Evolutionary conservation across 2,888 invertebrate genomes (phyloP), one percentile per base, ranked within the genome.

Genomic region (Cinara cedri): DNA sequence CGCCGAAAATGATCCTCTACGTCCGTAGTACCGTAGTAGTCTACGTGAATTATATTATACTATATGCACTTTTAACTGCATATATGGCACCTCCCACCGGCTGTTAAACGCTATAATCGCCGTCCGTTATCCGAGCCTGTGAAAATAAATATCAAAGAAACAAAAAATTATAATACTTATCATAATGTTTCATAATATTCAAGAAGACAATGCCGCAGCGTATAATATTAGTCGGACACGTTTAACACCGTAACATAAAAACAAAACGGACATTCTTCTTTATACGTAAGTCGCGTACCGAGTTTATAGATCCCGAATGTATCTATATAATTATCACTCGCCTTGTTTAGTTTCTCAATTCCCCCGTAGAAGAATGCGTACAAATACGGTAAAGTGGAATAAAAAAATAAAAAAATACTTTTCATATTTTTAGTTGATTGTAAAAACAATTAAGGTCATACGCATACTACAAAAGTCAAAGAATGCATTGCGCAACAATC

Each of bases 371-470:
- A 44, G 26, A 49, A 46, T 26, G 9, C 14, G 42, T n/a, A n/a
- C n/a, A 14, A 42, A 21, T 16, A 49, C 24, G 24, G 10, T 16
- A 46, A 66, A 66, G 46, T 24, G 24, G 13, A 44, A 42, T 63
- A 65, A 65, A 65, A 42, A 44, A 44, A 13, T 21, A 44, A 68
- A 51, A 26, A 4, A 24, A 49, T 26, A 57, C 24, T 49, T 68
- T 49, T n/a, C 49, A 16, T 16, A 13, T 51, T 68, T 49, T 68
- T n/a, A n/a, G 49, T 26, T 49, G 26, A 51, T 68, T 68, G 49
- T 51, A 16, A 68, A 49, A 49, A 68, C 49, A 68, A 68, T 68
- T 68, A 49, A 68, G 66, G 66, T 68, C 66, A 68, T 26, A 26
- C 26, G 49, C 10, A 55, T 16, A 26, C 14, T 62, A 44, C 11